Percentiles rank a stretch among this genome's conserved stretches.
Evolutionary conservation across 2,797 vertebrate genomes (phyloP).

Genomic region (Ibycter americanus): DNA sequence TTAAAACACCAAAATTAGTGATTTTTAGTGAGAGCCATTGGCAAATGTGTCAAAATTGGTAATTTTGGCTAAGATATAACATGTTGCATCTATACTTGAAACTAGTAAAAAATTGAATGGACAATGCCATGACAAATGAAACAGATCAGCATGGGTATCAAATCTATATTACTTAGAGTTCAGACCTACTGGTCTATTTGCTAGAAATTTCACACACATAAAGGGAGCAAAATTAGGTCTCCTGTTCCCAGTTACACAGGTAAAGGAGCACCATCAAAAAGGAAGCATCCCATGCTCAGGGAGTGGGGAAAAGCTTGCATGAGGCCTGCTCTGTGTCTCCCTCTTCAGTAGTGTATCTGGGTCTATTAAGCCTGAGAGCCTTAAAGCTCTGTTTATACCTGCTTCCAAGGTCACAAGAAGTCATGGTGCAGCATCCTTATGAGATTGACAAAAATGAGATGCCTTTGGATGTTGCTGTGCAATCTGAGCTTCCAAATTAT

Average conservation of each 20-base stretch:
- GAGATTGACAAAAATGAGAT: background rate
- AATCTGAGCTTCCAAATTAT: background rate
- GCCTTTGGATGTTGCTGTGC: background rate
- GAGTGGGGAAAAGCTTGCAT: background rate
- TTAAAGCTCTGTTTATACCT: background rate
- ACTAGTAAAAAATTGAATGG: background rate
- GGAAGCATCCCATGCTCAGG: background rate
- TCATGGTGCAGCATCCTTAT: background rate
- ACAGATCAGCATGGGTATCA: background rate
- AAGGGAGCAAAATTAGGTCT: background rate
- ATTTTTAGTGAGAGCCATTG: background rate
- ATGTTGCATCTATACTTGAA: background rate
- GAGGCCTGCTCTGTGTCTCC: background rate
- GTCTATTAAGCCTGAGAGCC: background rate
- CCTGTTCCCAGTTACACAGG: background rate
- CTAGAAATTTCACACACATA: background rate
- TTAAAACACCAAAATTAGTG: background rate
- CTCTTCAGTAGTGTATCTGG: background rate
- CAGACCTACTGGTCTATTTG: background rate
- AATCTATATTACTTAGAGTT: background rate
- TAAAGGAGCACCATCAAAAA: background rate
- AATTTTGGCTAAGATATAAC: background rate
- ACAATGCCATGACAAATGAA: background rate
- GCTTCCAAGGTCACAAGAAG: background rate
- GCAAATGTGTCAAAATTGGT: background rate